Conservation (phyloP, 2,797 vertebrate genomes). For the Menidia menidia region DNA sequence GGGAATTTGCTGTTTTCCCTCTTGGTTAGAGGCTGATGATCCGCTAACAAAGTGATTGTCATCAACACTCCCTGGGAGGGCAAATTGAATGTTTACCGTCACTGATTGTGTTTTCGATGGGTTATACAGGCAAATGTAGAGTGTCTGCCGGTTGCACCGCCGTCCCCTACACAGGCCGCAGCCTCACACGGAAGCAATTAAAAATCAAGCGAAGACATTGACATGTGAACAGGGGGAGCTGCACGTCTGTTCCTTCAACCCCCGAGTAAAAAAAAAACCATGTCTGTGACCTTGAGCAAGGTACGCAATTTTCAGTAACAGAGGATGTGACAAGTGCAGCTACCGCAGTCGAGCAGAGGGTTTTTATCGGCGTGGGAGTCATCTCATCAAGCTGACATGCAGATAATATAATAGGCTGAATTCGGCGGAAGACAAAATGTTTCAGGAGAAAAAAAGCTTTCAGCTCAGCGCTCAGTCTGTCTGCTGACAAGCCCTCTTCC, state of each 20-base stretch:
- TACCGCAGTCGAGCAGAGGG: conserved; percentile 40
- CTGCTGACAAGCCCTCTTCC: conserved; percentile 47
- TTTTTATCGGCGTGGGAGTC: conserved; percentile 50
- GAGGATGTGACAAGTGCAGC: conserved; percentile 53
- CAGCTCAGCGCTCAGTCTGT: conserved; percentile 41
- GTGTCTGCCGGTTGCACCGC: conserved; percentile 40
- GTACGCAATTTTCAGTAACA: conserved; percentile 52
- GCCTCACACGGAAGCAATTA: conserved; percentile 64
- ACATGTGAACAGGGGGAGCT: conserved; percentile 40
- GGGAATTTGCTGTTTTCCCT: conserved; percentile 51
- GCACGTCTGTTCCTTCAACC: conserved; percentile 39
- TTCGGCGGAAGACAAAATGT: conserved; percentile 54
- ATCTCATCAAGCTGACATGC: conserved; percentile 67
- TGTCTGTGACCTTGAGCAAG: conserved; percentile 75
- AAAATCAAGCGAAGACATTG: conserved; percentile 50
- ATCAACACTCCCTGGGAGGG: conserved; percentile 63
- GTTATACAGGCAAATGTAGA: conserved; percentile 58
- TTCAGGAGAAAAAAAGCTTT: conserved; percentile 37
- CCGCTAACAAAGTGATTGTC: conserved; percentile 55
- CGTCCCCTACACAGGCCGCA: conserved; percentile 43
- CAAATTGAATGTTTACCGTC: conserved; percentile 59
- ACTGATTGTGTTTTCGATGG: conserved; percentile 67
- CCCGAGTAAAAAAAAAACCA: conserved; percentile 35
- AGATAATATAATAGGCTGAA: conserved; percentile 65
- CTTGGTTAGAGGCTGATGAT: conserved; percentile 62